These are phyloP conservation scores for Canis aureus DNA, from an alignment of 2,113 vertebrate genomes.

Conservation along the genomic window DNA sequence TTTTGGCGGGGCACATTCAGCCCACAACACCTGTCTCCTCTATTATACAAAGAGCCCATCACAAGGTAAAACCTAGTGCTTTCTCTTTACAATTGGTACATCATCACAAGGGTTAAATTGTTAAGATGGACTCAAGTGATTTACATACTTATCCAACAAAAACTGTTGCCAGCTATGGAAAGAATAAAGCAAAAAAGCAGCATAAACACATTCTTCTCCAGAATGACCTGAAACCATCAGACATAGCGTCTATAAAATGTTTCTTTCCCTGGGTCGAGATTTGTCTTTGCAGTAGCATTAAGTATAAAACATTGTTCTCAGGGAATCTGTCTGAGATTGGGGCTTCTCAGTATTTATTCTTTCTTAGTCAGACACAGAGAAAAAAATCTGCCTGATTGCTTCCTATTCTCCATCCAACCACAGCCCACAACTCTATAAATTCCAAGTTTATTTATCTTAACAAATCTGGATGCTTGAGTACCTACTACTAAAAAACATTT, in stretches of 20 bases:
- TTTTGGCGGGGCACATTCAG: not conserved
- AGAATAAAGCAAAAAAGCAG: not conserved
- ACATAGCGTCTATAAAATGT: not conserved
- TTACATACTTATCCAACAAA: not conserved
- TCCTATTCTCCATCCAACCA: not conserved
- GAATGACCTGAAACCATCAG: not conserved
- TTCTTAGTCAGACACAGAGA: not conserved
- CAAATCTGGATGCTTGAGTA: not conserved
- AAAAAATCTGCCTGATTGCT: not conserved
- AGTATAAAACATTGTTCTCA: not conserved
- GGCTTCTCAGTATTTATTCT: not conserved
- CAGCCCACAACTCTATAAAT: not conserved
- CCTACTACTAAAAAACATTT: constrained; percentile 14
- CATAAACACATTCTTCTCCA: not conserved
- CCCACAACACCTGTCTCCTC: not conserved
- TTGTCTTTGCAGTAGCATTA: not conserved
- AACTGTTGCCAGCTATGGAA: not conserved
- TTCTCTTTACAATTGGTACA: not conserved
- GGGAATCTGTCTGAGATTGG: not conserved
- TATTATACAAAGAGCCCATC: not conserved
- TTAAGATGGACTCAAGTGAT: not conserved
- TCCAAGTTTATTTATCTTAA: constrained; percentile 47
- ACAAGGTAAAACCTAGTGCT: not conserved
- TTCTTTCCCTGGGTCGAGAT: not conserved
- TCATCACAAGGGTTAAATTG: not conserved